phyloP scores from a whole-genome alignment of 2,888 invertebrate species.

The Ochropleura leucogaster region DNA sequence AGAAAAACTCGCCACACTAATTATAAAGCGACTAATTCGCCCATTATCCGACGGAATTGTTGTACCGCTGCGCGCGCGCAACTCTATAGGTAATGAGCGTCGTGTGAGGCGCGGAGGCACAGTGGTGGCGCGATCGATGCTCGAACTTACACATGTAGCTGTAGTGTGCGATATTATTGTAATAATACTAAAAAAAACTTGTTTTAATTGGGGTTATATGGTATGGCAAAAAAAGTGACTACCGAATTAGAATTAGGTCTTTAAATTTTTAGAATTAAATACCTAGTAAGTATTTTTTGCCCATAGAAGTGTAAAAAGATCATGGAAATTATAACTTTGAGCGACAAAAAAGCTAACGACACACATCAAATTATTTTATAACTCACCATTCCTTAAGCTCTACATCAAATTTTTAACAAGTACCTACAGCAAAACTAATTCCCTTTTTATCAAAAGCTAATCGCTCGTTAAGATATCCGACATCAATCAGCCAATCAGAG shows the following conservation, averaged over 20 bases:
- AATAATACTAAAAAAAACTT: constrained; percentile 37
- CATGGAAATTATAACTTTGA: too few relatives aligned
- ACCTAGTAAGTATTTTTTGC: too few relatives aligned
- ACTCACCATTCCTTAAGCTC: background rate
- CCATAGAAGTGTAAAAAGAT: too few relatives aligned
- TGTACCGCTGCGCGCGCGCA: constrained; percentile 35
- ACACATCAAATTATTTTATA: background rate
- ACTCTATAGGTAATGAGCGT: constrained; percentile 58
- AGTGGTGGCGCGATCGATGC: constrained; percentile 54
- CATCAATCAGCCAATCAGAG: constrained; percentile 71
- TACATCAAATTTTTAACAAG: constrained; percentile 51
- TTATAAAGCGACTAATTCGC: constrained; percentile 34
- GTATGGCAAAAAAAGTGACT: constrained; percentile 1
- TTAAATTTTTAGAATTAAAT: too few relatives aligned
- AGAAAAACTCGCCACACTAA: constrained; percentile 29
- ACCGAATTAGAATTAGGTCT: background rate
- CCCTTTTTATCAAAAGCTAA: constrained; percentile 58
- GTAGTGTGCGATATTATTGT: constrained; percentile 52
- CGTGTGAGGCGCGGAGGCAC: constrained; percentile 59
- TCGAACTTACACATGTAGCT: constrained; percentile 21
- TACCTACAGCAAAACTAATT: constrained; percentile 51
- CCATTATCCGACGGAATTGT: constrained; percentile 49
- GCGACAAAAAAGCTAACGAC: background rate
- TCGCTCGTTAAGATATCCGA: constrained; percentile 56
- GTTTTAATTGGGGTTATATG: background rate